Evolutionary conservation across 2,888 invertebrate genomes (phyloP).

Genomic region (Acrocyrtus sp.): DNA sequence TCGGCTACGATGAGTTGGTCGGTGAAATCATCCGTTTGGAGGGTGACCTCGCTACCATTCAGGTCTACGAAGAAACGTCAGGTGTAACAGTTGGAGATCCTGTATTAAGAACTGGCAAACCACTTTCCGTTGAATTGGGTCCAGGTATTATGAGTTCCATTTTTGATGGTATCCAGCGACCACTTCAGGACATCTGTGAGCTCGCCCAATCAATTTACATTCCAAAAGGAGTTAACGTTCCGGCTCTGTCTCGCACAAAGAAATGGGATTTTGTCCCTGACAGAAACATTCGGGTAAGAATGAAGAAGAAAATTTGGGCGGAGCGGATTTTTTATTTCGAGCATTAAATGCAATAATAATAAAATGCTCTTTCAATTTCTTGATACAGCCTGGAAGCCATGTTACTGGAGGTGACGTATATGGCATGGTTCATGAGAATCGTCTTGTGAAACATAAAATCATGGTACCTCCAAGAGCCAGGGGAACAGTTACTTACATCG

Average conservation of each 20-base stretch:
- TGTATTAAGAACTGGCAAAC: slow-evolving; percentile 97
- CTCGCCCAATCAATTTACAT: slow-evolving; percentile 97
- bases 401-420: slow-evolving; percentile 98
- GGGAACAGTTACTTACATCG: slow-evolving; percentile 96
- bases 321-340: no score
- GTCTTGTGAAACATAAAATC: slow-evolving; percentile 96
- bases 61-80: slow-evolving; percentile 95
- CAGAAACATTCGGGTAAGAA: slow-evolving; percentile 75
- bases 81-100: slow-evolving; percentile 99
- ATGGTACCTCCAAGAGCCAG: slow-evolving; percentile 93
- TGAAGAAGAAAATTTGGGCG: no score
- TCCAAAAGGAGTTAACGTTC: slow-evolving; percentile 97
- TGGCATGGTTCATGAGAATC: slow-evolving; percentile 96
- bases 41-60: slow-evolving; percentile 99
- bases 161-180: slow-evolving; percentile 99
- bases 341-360: no score
- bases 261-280: slow-evolving; percentile 94
- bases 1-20: slow-evolving; percentile 97
- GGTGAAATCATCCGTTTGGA: slow-evolving; percentile 99
- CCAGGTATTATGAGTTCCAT: slow-evolving; percentile 99
- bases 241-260: slow-evolving; percentile 82
- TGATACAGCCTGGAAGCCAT: slow-evolving; percentile 84
- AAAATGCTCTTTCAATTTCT: no score
- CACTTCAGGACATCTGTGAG: slow-evolving; percentile 95
- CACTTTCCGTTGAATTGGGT: slow-evolving; percentile 97